Conservation (phyloP, 2,113 vertebrate species). For the Tragelaphus buxtoni region DNA sequence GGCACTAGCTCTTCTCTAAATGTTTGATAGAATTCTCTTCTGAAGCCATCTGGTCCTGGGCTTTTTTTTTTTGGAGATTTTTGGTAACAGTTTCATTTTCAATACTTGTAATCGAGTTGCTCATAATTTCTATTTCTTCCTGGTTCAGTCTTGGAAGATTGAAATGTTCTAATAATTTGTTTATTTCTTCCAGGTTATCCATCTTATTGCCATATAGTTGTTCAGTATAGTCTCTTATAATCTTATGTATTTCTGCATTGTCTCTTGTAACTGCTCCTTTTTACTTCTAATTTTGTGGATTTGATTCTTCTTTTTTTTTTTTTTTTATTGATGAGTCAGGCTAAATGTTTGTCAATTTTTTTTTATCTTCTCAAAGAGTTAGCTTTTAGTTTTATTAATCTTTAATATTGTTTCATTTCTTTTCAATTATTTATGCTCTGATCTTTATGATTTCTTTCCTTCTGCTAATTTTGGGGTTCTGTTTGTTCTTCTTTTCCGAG, state of each 20-base stretch:
- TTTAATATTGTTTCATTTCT: background rate
- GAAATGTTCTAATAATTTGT: background rate
- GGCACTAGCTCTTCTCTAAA: background rate
- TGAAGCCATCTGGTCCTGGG: background rate
- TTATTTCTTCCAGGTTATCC: background rate
- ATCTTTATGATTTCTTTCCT: background rate
- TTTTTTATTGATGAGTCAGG: background rate
- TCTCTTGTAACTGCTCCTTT: background rate
- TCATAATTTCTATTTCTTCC: background rate
- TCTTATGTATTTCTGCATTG: background rate
- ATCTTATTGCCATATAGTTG: background rate
- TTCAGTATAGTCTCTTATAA: background rate
- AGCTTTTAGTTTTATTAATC: background rate
- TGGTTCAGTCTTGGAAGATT: background rate
- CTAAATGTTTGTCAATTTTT: background rate
- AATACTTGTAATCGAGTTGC: background rate
- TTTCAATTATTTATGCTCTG: background rate
- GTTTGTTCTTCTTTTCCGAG: background rate
- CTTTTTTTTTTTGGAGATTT: background rate
- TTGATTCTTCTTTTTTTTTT: background rate
- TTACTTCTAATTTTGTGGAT: background rate
- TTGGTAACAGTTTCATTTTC: background rate
- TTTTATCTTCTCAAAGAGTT: background rate
- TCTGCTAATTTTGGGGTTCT: background rate
- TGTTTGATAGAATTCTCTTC: background rate